Conservation (phyloP, 2,888 invertebrate species). For the Drosophila subquinaria region DNA sequence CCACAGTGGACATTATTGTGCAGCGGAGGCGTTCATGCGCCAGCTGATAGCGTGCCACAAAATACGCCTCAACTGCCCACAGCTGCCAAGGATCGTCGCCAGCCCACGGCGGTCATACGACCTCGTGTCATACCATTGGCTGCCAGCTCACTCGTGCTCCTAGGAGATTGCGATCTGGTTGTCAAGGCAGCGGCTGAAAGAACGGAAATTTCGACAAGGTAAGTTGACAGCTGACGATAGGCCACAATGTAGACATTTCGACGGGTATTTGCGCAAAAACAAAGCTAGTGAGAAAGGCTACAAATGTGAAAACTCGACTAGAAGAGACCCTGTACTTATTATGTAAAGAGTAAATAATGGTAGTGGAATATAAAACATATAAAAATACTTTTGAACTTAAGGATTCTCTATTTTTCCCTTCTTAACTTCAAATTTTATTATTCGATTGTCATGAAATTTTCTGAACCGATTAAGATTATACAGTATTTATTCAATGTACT, state of each 20-base stretch:
- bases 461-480: not conserved
- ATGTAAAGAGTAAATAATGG: not conserved
- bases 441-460: not conserved
- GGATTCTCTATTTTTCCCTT: not conserved
- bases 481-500: not conserved
- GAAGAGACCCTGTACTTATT: not conserved
- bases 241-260: slow-evolving; percentile 10
- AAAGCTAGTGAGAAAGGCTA: not conserved
- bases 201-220: slow-evolving; percentile 28
- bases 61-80: slow-evolving; percentile 3
- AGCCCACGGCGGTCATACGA: slow-evolving; percentile 52
- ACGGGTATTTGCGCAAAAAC: slow-evolving; percentile 1
- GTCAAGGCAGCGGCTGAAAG: slow-evolving; percentile 46
- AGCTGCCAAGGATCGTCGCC: slow-evolving; percentile 30
- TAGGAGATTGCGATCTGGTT: slow-evolving; percentile 82
- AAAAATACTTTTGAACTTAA: too few relatives aligned
- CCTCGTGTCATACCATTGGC: slow-evolving; percentile 68
- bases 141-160: slow-evolving; percentile 75
- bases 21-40: slow-evolving; percentile 60
- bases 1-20: slow-evolving; percentile 79
- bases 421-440: not conserved
- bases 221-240: slow-evolving; percentile 20
- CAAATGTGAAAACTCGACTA: not conserved
- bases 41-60: not conserved
- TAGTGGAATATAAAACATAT: too few relatives aligned